Evolutionary conservation across 2,888 invertebrate species (phyloP), one percentile per base, ranked within the genome.

Genomic region (Tipula vernalis): DNA sequence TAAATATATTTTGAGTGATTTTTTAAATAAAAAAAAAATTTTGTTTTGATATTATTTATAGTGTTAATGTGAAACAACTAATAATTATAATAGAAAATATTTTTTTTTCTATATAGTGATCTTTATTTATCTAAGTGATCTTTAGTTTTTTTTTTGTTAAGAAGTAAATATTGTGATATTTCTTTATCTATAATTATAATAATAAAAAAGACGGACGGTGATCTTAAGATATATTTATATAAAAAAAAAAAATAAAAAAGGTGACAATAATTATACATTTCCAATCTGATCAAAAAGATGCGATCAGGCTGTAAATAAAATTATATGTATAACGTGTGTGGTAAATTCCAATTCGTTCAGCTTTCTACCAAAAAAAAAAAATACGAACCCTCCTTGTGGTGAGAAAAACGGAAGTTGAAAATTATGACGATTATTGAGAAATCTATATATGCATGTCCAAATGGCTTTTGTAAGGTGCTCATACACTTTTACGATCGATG

Each of bases 241-340:
- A n/a, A n/a, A n/a, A n/a, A 51, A 47, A n/a, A 2, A 28, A 39
- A n/a, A n/a, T n/a, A n/a, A 84, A 84, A 84, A 41, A 84, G 84
- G 84, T 84, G 84, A 84, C 84, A 84, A 41, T 84, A 84, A 84
- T 84, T 84, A 84, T 41, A 84, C 39, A 84, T 84, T n/a, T 84
- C 84, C 84, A 84, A 84, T 41, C 84, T 71, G 71, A 71, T 71
- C 71, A 10, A 71, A 28, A 71, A 57, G 51, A 28, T 0, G 71
- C 71, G 71, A 71, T 71, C 71, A 71, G 71, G 28, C 28, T 71
- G 71, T 39, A 39, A 39, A 39, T 39, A 39, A 39, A 39, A 57
- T 57, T 57, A 57, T 57, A 57, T 57, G n/a, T 51, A 51, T 1
- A 71, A 71, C 71, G 28, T 28, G 71, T 71, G 71, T 71, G 71